Evolutionary conservation across 37 sponge, comb jelly and placozoan genomes (phyloP), one percentile per base, ranked within the genome.

Genomic region (Haliclona indistincta): DNA sequence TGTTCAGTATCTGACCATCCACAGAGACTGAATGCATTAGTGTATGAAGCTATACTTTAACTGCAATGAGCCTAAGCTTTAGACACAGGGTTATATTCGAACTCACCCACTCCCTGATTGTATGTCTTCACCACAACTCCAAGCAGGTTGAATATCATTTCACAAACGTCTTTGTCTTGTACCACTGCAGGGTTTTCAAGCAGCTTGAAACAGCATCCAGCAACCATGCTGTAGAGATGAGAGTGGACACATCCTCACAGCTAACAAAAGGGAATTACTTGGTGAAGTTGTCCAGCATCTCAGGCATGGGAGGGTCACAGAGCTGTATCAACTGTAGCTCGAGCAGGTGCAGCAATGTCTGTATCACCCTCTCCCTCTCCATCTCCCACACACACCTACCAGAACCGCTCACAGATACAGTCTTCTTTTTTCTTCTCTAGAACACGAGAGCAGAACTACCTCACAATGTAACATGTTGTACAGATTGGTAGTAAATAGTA

Each of bases 141-240:
- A 65, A 97, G 68, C 2, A 97, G 53, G 4, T 74, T 79, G 29
- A 86, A 79, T 15, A 93, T 56, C 4, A 37, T n/a, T 34, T 90
- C 91, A 66, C 58, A 55, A 19, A 84, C 34, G 10, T 66, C 49
- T 49, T 88, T 93, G 32, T 88, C 91, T 35, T 78, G 72, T 44
- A 61, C 63, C 2, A 77, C 56, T 19, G 54, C 58, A 0, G 80
- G 73, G 53, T 82, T 90, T 71, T 97, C 97, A 47, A 93, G 64
- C 37, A 97, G 65, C 75, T 90, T 97, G 86, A 87, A 97, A 81
- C 94, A 93, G 72, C 82, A 75, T 28, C 43, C 56, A 7, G 88
- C 83, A 36, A 96, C 73, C 47, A 89, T 73, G 39, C 86, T 77
- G 52, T 40, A 58, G 52, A 78, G 19, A 38, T 29, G 38, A 53